Evolutionary conservation across 1,140 invertebrate genomes (phyloP), one percentile per base, ranked within the genome.

Genomic region (Acromyrmex charruanus): DNA sequence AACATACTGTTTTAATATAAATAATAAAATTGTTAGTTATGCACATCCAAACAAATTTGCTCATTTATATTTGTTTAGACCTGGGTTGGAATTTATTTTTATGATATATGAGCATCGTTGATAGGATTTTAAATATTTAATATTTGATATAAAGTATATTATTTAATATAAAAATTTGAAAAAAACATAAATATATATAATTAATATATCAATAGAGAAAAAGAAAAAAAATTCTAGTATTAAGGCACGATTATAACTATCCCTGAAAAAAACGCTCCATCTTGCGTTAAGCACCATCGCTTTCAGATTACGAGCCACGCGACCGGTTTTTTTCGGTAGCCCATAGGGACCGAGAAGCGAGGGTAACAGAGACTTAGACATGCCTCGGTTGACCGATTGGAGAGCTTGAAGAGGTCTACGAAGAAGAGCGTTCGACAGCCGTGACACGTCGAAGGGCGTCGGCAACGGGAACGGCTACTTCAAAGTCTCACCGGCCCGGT

Each of bases 381-480:
- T 72, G 53, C 80, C 21, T 85, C 63, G 71, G 71, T 69, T 74
- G 86, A 74, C 71, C 59, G 71, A 77, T 82, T 25, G 61, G 25
- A 14, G 65, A 28, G 16, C 12, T 6, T 35, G 74, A 77, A 58
- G 72, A 69, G 63, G 63, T 68, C 66, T 61, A 82, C 25, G 68
- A 49, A 44, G 68, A 68, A 68, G 49, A 49, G 18, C 35, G 77
- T 88, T 86, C 87, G 85, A 88, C 92, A 88, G 75, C 77, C 53
- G 28, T 68, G 31, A 68, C 61, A 18, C 77, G 66, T 14, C 21
- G 68, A 71, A 51, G 61, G 18, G 63, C 25, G 85, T 51, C 63
- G 75, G 75, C 75, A 44, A 71, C 61, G 31, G 44, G 85, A 28
- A 91, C 91, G 92, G 92, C 90, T 92, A 93, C 92, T 92, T 93